Base-by-base conservation (phyloP, 2,113 vertebrate species). In the Tragelaphus strepsiceros region DNA sequence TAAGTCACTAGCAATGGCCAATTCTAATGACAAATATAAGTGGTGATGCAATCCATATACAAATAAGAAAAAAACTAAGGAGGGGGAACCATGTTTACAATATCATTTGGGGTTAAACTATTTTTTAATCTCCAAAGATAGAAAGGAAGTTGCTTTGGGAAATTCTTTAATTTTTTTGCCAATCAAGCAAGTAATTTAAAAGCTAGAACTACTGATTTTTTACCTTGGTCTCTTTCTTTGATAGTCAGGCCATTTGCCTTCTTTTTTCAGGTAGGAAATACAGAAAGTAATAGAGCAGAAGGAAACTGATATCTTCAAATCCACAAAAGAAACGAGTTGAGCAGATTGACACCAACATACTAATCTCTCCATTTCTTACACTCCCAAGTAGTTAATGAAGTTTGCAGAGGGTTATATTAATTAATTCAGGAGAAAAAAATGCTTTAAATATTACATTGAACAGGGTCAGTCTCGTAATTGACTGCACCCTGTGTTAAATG, bases 131-230 rank as follows among this genome's bases (percentile, higher is more conserved):
- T 43, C 86, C n/a, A 94, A 71, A 9, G 67, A 59, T 95, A 93
- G 81, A 95, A 67, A 97, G 90, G 26, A 83, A 64, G 58, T 26
- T 58, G 93, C 56, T 71, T 91, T 78, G 35, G 49, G 17, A 83
- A 94, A 67, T 1, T 1, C 4, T 58, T 93, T 43, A n/a, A 26
- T 83, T 6, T 80, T 19, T 88, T 58, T 96, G 84, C 49, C 96
- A 97, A 98, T 90, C 84, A 97, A 97, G 92, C n/a, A 98, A 95
- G 78, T 98, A 95, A 98, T 97, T 97, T 97, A 97, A 43, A 97
- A 98, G 91, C 35, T 3, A 1, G 22, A 97, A 13, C 24, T 94
- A 2, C 39, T 53, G 58, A 67, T 0, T 87, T 93, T 80, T 15
- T 88, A 16, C 17, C 39, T 88, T 7, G 1, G 6, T 88, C 49